Percentiles rank a stretch among this genome's conserved stretches.
Evolutionary conservation across 2,888 invertebrate genomes (phyloP).

Genomic region (Chrysomela aeneicollis): DNA sequence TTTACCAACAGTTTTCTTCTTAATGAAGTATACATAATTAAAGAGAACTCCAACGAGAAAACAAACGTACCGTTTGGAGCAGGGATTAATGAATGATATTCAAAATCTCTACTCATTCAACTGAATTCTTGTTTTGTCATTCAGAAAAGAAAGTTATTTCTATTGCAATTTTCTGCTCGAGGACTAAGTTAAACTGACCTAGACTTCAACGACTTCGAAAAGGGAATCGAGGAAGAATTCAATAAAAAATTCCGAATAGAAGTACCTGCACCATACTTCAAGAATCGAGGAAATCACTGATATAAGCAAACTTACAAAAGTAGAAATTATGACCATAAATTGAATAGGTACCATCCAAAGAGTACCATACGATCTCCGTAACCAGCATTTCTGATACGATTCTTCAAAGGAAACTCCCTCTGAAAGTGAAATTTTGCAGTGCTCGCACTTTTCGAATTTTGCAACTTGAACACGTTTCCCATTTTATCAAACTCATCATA

Average conservation of each 20-base stretch:
- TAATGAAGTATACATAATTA: neutral
- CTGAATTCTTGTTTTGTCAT: neutral
- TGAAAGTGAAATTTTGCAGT: neutral
- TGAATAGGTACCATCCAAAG: too few relatives aligned
- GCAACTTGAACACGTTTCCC: neutral
- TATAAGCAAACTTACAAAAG: too few relatives aligned
- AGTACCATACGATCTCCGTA: too few relatives aligned
- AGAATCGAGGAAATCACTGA: too few relatives aligned
- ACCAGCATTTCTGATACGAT: neutral
- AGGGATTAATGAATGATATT: neutral
- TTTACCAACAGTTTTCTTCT: slow-evolving; percentile 1
- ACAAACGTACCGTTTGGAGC: neutral
- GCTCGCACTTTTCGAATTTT: neutral
- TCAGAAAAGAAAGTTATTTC: too few relatives aligned
- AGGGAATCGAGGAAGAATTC: too few relatives aligned
- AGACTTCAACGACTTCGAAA: too few relatives aligned
- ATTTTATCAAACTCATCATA: neutral
- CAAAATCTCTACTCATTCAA: neutral
- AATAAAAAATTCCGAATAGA: too few relatives aligned
- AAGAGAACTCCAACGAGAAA: neutral
- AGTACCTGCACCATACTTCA: too few relatives aligned
- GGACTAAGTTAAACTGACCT: too few relatives aligned
- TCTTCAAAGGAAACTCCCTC: neutral
- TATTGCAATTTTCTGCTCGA: too few relatives aligned
- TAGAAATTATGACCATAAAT: too few relatives aligned